Evolutionary conservation across 2,888 invertebrate genomes (phyloP), one percentile per base, ranked within the genome.

Genomic region (Mesorhabditis spiculigera): DNA sequence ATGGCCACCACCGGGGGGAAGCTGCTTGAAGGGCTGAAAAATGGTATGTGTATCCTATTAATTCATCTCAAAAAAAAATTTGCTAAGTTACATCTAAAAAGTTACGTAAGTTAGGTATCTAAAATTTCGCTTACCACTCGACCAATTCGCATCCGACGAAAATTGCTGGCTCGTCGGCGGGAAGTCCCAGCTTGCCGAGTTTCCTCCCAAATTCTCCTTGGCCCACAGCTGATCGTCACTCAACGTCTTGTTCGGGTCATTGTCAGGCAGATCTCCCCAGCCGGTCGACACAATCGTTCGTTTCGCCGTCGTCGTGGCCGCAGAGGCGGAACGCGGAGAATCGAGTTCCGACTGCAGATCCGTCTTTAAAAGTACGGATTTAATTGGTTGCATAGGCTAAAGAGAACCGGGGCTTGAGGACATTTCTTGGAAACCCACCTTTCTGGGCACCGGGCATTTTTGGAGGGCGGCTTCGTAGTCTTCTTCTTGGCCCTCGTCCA

Each of bases 251-350:
- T 80, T 80, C 43, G 80, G 78, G 66, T 80, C 80, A 45, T 80
- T 76, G 67, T 80, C 80, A 45, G 80, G 80, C 42, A 78, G 76
- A 61, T 78, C 78, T 72, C 77, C 80, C 80, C 80, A 80, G 42
- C 80, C 80, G 5, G 80, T 80, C n/a, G 75, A 76, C 0, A 80
- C 73, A 58, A 80, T 78, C 67, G 75, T 67, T 4, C 80, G 69
- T 50, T 77, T 78, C 5, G 74, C 67, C 42, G 77, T 76, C 6
- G 77, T 66, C 43, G 74, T 75, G 67, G 58, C 58, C 58, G 58
- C 8, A 58, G 76, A 71, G 62, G 79, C 72, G 63, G 73, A 68
- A 4, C 78, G 74, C 10, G 72, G 63, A 6, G 69, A 71, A 41
- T 69, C 73, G 13, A 75, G 75, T 5, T 77, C 77, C 10, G 68